These are phyloP conservation scores for Drosophila neotestacea DNA, from an alignment of 2,888 invertebrate species.

Conservation along the genomic window DNA sequence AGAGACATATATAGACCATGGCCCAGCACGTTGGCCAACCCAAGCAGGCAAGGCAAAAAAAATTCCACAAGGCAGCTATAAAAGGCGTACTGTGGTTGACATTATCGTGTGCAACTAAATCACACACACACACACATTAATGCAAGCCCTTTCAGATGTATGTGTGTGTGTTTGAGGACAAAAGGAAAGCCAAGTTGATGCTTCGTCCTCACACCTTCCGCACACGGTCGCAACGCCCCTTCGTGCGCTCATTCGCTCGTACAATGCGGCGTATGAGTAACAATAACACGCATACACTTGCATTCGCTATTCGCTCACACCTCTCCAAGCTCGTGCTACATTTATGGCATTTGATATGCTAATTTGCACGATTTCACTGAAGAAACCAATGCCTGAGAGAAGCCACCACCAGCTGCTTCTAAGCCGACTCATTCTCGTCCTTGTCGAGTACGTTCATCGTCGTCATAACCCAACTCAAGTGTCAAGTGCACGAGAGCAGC, in stretches of 20 bases:
- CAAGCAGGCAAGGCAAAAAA: constrained; percentile 57
- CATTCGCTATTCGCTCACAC: constrained; percentile 10
- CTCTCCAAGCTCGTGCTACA: constrained; percentile 31
- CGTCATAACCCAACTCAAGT: constrained; percentile 40
- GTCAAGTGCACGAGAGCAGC: constrained; percentile 44
- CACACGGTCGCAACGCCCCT: constrained; percentile 63
- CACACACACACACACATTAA: constrained; percentile 51
- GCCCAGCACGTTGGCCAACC: constrained; percentile 46
- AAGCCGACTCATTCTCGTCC: neutral
- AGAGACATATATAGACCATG: constrained; percentile 34
- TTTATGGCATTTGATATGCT: constrained; percentile 80
- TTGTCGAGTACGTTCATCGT: neutral
- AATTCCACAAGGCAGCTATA: constrained; percentile 61
- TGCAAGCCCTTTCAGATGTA: constrained; percentile 7
- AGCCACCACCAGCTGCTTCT: constrained; percentile 61
- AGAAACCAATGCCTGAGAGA: constrained; percentile 38
- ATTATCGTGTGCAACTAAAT: constrained; percentile 81
- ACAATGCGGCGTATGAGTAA: constrained; percentile 77
- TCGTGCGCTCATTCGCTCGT: constrained; percentile 75
- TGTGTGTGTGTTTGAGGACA: constrained; percentile 26
- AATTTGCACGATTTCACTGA: constrained; percentile 72
- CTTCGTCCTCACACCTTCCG: constrained; percentile 42
- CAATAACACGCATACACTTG: constrained; percentile 56
- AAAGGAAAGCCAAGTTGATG: constrained; percentile 48
- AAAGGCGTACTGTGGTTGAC: constrained; percentile 74